These are phyloP conservation scores for Coccyzus lansbergi DNA, from an alignment of 2,797 vertebrate species.

Conservation along the genomic window DNA sequence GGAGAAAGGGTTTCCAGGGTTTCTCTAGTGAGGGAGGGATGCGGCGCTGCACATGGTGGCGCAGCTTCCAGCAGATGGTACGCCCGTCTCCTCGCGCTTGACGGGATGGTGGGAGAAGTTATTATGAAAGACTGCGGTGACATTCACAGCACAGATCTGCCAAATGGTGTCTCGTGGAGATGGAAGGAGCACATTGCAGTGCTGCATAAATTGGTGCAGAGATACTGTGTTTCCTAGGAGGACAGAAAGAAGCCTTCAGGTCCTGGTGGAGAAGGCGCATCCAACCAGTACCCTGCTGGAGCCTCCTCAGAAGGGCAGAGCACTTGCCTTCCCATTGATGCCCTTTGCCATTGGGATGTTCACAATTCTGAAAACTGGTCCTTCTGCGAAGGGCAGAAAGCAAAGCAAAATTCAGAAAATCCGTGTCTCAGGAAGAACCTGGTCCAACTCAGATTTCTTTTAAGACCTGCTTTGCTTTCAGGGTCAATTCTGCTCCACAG, in stretches of 20 bases:
- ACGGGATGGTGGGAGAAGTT: conserved; percentile 64
- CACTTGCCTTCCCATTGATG: rapidly evolving
- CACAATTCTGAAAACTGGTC: rapidly evolving
- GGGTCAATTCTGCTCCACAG: not conserved
- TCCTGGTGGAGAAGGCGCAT: not conserved
- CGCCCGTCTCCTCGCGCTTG: not conserved
- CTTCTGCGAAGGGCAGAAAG: not conserved
- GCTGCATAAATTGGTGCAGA: conserved; percentile 47
- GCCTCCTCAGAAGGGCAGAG: not conserved
- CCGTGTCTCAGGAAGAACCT: not conserved
- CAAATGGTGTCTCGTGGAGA: conserved; percentile 54
- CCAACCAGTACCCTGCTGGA: not conserved
- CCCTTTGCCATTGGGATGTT: not conserved
- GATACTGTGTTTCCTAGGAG: not conserved
- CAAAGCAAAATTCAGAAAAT: not conserved
- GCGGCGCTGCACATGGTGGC: not conserved
- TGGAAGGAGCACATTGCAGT: not conserved
- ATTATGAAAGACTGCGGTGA: conserved; percentile 63
- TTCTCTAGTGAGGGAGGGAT: conserved; percentile 25
- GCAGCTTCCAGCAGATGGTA: conserved; percentile 37
- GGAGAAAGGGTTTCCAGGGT: not conserved
- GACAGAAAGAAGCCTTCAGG: not conserved
- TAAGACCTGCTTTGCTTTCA: not conserved
- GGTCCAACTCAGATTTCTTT: not conserved
- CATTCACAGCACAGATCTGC: conserved; percentile 69